Base-by-base conservation (phyloP, 2,113 vertebrate species). In the Strix aluco region DNA sequence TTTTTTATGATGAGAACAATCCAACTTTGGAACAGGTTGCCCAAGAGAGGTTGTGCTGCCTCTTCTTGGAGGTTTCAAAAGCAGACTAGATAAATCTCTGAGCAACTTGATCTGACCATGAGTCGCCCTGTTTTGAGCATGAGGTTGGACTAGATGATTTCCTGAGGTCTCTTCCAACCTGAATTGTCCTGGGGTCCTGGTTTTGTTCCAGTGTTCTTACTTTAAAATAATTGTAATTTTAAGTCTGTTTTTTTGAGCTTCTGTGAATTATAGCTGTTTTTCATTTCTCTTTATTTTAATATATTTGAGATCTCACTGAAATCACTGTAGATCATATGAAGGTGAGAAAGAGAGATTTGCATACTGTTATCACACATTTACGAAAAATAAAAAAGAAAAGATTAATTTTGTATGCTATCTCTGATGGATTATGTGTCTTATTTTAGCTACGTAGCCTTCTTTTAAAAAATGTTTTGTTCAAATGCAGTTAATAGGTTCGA, bases 401-500 rank as follows among this genome's bases (percentile, higher is more conserved):
- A 66, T 77, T 58, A 42, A 38, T 90, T 94, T 52, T 59, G 5
- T 38, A 2, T 90, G 34, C 44, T 32, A 0, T 65, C 40, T 91
- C 70, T 85, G 63, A 42, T 72, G 75, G 75, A 69, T 92, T 87
- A 67, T 22, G 11, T n/a, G 27, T 62, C 52, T 81, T 67, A 57
- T 46, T 86, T 96, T 69, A 95, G 65, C 66, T 70, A 8, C 6
- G 13, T 65, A 88, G 30, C 44, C 36, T 62, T 54, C 21, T 57
- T 80, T 74, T 29, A 1, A 30, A 77, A 96, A 87, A 30, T n/a
- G 20, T 36, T 82, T 88, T 44, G 21, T 72, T 80, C 70, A 69
- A 91, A 65, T 89, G 2, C 55, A 88, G 23, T 79, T 95, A 91
- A 86, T 77, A 91, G 13, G 46, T 95, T 92, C 74, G 75, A 87